Base-by-base conservation (phyloP, 2,113 vertebrate species). In the Lepidothrix coronata region DNA sequence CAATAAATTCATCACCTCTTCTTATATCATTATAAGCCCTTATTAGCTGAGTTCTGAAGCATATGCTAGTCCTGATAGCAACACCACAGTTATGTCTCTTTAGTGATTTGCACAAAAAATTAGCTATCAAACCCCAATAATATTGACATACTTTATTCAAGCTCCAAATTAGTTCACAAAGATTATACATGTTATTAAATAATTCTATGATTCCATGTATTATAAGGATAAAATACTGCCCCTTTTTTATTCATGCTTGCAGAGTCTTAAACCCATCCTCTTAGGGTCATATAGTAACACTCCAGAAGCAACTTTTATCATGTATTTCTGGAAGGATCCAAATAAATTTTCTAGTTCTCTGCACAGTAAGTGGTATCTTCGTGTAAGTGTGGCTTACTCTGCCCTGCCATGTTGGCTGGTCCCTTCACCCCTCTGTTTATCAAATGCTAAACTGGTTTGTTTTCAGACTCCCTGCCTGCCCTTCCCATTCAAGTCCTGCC, bases 131-230 rank as follows among this genome's bases (percentile, higher is more conserved):
- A 52, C 5, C 2, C 8, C 24, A 68, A n/a, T 35, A 58, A 12
- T 51, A n/a, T 0, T 68, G 52, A 46, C 0, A 2, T 19, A 63
- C 14, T 84, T 84, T 33, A 81, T 41, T 67, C 39, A 48, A 43
- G 27, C 11, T 73, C 8, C 54, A 85, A 82, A 57, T 57, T 20
- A 57, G 41, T 57, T 76, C n/a, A 49, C 12, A 57, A 52, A 93
- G 65, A 55, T 2, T 0, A 46, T 48, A 48, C 2, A 14, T 12
- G 2, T 18, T 81, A 62, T 19, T 2, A 39, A 77, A 58, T 21
- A 78, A 30, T 20, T 62, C 9, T 24, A 6, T 41, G 24, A n/a
- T 37, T 35, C 22, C 6, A 2, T 5, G 11, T 28, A 58, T 41
- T 31, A 1, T 6, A 80, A 57, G 23, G 23, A 71, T 39, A 73